These are phyloP conservation scores for Drosophila nigritarsus DNA, from an alignment of 2,888 invertebrate species.

Conservation along the genomic window DNA sequence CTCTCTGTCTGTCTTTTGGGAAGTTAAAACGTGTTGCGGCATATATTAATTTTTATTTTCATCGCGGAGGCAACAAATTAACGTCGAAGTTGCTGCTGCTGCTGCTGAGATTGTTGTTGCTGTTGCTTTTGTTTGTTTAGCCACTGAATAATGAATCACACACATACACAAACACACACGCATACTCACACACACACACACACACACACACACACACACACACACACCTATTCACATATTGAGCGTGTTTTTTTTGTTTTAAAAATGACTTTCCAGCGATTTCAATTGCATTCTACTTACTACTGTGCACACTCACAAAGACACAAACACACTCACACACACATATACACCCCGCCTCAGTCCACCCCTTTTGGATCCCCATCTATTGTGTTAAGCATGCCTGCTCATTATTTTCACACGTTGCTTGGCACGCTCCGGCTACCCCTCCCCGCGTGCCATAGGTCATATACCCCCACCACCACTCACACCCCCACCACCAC, in stretches of 20 bases:
- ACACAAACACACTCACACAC: constrained; percentile 6
- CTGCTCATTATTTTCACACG: constrained; percentile 79
- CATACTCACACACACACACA: constrained; percentile 9
- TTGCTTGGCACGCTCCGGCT: constrained; percentile 62
- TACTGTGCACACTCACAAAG: constrained; percentile 19
- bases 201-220: constrained; percentile 9
- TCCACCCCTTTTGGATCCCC: constrained; percentile 12
- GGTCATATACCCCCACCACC: too few species aligned
- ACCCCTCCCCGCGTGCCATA: not conserved
- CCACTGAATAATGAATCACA: constrained; percentile 75
- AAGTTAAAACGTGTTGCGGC: constrained; percentile 75
- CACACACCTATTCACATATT: constrained; percentile 8
- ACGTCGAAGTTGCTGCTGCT: constrained; percentile 48
- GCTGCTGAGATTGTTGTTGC: constrained; percentile 25
- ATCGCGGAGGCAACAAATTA: constrained; percentile 68
- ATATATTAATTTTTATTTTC: constrained; percentile 81
- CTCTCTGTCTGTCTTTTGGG: constrained; percentile 27
- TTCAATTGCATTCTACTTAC: constrained; percentile 57
- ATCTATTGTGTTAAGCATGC: constrained; percentile 69
- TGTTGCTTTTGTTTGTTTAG: constrained; percentile 71
- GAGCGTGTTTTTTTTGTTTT: constrained; percentile 35
- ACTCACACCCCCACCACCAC: not conserved
- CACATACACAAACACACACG: constrained; percentile 26
- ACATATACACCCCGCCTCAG: not conserved
- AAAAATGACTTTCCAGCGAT: constrained; percentile 66